Percentiles rank a stretch among this genome's conserved stretches.
Conservation (phyloP, 1,140 invertebrate species). For the Wasmannia auropunctata region DNA sequence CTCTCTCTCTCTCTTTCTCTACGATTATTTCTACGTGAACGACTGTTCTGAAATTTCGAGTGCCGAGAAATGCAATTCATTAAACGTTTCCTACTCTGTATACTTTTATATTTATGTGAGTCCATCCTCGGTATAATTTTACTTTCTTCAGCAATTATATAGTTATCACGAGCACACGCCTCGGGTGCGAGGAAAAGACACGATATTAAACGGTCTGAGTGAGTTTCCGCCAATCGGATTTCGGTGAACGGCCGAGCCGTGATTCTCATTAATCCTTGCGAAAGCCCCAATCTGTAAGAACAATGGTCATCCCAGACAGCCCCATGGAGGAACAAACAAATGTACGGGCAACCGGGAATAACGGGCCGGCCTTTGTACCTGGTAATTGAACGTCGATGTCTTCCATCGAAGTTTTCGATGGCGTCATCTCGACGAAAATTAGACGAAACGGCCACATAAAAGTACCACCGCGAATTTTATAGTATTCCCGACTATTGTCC, state of each 20-base stretch:
- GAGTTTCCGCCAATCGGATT: constrained; percentile 54
- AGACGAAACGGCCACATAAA: not conserved
- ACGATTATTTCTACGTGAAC: not conserved
- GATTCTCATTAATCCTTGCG: constrained; percentile 69
- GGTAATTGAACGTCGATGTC: constrained; percentile 70
- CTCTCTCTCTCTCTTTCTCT: no score
- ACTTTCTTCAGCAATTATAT: not conserved
- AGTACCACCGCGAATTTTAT: constrained; percentile 27
- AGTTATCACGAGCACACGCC: not conserved
- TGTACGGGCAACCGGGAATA: constrained; percentile 67
- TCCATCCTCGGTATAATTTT: no score
- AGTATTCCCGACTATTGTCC: not conserved
- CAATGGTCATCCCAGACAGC: constrained; percentile 68
- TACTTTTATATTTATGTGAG: no score
- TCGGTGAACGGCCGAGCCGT: constrained; percentile 35
- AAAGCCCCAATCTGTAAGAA: constrained; percentile 72
- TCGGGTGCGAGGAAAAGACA: not conserved
- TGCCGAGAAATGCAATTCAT: not conserved
- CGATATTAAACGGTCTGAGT: constrained; percentile 53
- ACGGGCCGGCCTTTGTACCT: constrained; percentile 68
- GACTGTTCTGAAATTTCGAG: not conserved
- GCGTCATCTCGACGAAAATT: not conserved
- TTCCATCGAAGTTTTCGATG: constrained; percentile 57
- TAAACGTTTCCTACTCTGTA: not conserved
- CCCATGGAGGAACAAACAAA: constrained; percentile 72